phyloP scores from a whole-genome alignment of 2,113 vertebrate species.

The Mustelus asterias region DNA sequence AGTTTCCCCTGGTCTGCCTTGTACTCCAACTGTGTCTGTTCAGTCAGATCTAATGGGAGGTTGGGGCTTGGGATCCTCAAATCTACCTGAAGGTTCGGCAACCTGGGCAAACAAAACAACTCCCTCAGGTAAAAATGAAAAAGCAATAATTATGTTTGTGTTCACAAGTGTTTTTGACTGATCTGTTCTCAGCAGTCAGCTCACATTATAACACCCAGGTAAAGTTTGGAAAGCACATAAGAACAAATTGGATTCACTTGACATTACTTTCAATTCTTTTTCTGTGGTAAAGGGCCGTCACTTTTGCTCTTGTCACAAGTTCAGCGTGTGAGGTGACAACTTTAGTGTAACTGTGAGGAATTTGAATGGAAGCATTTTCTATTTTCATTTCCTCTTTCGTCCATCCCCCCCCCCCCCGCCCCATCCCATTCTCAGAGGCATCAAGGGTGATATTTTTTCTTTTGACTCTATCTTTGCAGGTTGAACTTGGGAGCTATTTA shows the following conservation, averaged over 20 bases:
- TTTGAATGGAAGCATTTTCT: neutral
- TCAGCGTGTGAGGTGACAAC: neutral
- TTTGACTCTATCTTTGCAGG: neutral
- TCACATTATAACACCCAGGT: neutral
- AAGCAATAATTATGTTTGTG: neutral
- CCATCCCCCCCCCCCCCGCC: too few relatives aligned
- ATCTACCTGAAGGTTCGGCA: neutral
- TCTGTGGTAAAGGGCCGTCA: neutral
- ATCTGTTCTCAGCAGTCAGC: neutral
- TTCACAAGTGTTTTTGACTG: neutral
- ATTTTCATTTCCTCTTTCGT: neutral
- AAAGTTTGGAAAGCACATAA: neutral
- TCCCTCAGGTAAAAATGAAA: constrained; percentile 43
- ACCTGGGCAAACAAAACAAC: constrained; percentile 70
- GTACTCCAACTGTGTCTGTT: constrained; percentile 79
- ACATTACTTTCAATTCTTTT: neutral
- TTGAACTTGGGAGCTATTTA: neutral
- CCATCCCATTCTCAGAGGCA: neutral
- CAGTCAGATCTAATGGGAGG: constrained; percentile 76
- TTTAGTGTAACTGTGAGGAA: neutral
- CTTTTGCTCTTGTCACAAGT: neutral
- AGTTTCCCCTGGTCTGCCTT: constrained; percentile 64
- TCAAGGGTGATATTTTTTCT: neutral
- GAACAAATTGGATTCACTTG: neutral
- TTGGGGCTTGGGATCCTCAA: constrained; percentile 61